Percentiles rank a stretch among this genome's conserved stretches.
Conservation (phyloP, 2,888 invertebrate species). For the Aromia moschata region DNA sequence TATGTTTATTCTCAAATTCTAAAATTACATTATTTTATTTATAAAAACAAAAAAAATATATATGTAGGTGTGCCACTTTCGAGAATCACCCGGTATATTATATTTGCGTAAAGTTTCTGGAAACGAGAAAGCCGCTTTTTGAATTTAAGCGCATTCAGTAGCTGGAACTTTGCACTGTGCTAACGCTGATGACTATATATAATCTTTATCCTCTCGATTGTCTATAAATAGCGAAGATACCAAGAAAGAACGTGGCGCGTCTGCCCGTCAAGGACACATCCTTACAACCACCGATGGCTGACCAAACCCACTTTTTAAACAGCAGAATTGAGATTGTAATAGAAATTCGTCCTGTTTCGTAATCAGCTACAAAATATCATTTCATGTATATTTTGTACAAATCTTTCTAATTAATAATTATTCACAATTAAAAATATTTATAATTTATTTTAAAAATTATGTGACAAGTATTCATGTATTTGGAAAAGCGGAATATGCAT, state of each 20-base stretch:
- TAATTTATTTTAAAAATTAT: too few species aligned
- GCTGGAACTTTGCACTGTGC: conserved; percentile 7
- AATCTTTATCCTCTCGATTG: conserved; percentile 21
- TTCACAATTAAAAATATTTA: too few species aligned
- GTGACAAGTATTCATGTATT: too few species aligned
- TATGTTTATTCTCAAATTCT: too few species aligned
- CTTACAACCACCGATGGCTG: conserved; percentile 10
- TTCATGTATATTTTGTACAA: too few species aligned
- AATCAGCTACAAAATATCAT: too few species aligned
- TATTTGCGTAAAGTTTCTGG: neutral
- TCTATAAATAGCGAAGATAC: conserved; percentile 28
- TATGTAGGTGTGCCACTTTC: too few species aligned
- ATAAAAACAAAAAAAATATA: too few species aligned
- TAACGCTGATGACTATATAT: conserved; percentile 21
- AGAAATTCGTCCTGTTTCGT: too few species aligned
- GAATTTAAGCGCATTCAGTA: neutral
- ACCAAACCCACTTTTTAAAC: neutral
- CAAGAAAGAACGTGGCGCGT: conserved; percentile 8
- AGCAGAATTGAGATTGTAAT: neutral
- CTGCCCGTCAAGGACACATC: conserved; percentile 8
- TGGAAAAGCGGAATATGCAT: neutral
- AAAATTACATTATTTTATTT: too few species aligned
- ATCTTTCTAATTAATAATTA: too few species aligned
- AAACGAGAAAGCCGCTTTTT: neutral
- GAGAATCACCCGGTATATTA: too few species aligned